phyloP scores from a whole-genome alignment of 2,797 vertebrate species.

The Lepilemur septentrionalis region DNA sequence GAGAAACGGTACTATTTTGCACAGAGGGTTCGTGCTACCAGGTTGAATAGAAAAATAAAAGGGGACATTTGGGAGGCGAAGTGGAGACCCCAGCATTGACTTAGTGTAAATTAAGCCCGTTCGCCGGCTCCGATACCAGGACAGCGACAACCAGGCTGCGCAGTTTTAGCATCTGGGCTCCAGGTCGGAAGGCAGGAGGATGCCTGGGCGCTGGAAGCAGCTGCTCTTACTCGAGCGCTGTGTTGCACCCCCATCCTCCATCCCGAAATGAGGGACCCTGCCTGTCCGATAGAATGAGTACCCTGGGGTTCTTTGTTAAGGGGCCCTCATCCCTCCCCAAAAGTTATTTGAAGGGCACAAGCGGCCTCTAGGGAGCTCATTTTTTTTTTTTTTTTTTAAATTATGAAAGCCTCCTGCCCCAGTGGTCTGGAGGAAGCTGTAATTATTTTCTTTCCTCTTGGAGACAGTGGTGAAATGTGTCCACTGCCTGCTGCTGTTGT shows the following conservation, averaged over 20 bases:
- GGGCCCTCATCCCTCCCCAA: neutral
- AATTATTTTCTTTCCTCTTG: conserved; percentile 57
- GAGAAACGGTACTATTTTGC: neutral
- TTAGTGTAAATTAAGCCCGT: neutral
- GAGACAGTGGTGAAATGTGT: conserved; percentile 34
- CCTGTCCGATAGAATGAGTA: neutral
- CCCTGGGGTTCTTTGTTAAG: neutral
- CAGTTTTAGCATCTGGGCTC: neutral
- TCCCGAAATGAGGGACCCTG: neutral
- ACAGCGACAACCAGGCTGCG: neutral
- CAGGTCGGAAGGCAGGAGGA: neutral
- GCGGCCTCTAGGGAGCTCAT: neutral
- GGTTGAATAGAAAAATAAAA: neutral
- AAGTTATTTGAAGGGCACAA: neutral
- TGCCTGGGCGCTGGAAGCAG: neutral
- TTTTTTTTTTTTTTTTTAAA: neutral
- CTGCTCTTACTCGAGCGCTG: neutral
- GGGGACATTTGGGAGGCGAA: neutral
- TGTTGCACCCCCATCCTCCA: too few relatives aligned
- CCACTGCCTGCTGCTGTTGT: neutral
- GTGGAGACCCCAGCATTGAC: neutral
- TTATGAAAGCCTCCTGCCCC: conserved; percentile 12
- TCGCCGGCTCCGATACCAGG: neutral
- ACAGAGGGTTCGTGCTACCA: neutral
- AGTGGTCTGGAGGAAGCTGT: conserved; percentile 24